Base-by-base conservation (phyloP, 1,140 invertebrate genomes). In the Trichoplusia ni region DNA sequence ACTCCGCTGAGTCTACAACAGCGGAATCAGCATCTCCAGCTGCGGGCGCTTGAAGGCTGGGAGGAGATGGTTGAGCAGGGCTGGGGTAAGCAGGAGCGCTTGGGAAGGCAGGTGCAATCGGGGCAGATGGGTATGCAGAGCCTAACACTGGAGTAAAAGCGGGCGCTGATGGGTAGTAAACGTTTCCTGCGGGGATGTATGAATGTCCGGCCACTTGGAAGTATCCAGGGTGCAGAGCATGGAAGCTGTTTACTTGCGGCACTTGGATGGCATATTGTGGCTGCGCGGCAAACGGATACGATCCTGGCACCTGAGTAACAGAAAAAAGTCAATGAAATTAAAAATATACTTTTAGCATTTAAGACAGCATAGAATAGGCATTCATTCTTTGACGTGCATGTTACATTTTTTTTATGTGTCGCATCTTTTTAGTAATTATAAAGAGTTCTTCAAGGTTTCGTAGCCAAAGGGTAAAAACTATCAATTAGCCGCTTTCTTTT, bases 1-100 rank as follows among this genome's bases (percentile, higher is more conserved):
- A 79, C 19, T 88, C 85, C 7, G 84, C 82, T 9, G 87, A 84
- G n/a, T 90, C 87, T 35, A 90, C 70, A 0, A 90, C 79, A 13
- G 85, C 69, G 2, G 82, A 74, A 25, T 90, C 85, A 44, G 83
- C 71, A 67, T 88, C 85, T 11, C 82, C 83, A 14, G 71, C 58
- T 78, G 68, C 51, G 79, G 77, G 40, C 73, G 61, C 19, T 4
- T 40, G 38, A 5, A 19, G 38, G 38, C 1, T 1, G 3, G 18
- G 6, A 19, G 38, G 29, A 31, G 27, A 35, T 27, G 56, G 61
- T 16, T 31, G 60, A 14, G 8, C 21, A 19, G 44, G 16, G 33
- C n/a, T n/a, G n/a, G n/a, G n/a, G n/a, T n/a, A n/a, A n/a, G n/a
- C 37, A 38, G 37, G 13, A 16, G 13, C 38, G 9, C 40, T 42